These are phyloP conservation scores for Ruditapes philippinarum DNA, from an alignment of 1,140 invertebrate species.

Conservation along the genomic window DNA sequence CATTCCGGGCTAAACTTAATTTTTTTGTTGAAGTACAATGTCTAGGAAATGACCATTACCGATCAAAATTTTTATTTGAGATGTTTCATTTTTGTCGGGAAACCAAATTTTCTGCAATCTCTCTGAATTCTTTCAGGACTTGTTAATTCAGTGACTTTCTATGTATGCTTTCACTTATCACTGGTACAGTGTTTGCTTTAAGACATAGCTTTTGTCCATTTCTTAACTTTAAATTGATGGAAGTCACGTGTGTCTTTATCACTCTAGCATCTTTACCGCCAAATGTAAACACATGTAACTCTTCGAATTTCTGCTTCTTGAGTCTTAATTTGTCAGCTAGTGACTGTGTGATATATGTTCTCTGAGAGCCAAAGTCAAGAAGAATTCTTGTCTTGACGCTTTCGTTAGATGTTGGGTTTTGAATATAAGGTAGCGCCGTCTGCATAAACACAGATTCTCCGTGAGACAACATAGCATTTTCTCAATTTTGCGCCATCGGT, in stretches of 20 bases:
- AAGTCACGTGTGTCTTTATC: neutral
- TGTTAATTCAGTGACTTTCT: neutral
- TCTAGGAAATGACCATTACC: conserved; percentile 4
- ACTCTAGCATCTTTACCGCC: neutral
- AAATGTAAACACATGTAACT: neutral
- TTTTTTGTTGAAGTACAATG: neutral
- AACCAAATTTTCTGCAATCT: neutral
- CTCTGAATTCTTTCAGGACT: neutral
- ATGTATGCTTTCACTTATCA: neutral
- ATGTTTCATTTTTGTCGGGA: neutral
- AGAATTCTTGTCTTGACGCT: neutral
- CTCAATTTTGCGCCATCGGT: neutral
- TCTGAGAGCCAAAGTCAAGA: conserved; percentile 3
- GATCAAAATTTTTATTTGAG: neutral
- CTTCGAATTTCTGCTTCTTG: neutral
- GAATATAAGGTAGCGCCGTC: neutral
- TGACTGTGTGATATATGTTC: neutral
- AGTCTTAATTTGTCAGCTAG: neutral
- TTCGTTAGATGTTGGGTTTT: neutral
- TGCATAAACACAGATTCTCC: conserved; percentile 5
- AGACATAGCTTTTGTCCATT: neutral
- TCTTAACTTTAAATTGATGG: neutral
- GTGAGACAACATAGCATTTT: neutral
- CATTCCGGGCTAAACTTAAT: neutral
- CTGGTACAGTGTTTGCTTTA: neutral